Evolutionary conservation across 2,113 vertebrate species (phyloP).

Genomic region (Pteronura brasiliensis): DNA sequence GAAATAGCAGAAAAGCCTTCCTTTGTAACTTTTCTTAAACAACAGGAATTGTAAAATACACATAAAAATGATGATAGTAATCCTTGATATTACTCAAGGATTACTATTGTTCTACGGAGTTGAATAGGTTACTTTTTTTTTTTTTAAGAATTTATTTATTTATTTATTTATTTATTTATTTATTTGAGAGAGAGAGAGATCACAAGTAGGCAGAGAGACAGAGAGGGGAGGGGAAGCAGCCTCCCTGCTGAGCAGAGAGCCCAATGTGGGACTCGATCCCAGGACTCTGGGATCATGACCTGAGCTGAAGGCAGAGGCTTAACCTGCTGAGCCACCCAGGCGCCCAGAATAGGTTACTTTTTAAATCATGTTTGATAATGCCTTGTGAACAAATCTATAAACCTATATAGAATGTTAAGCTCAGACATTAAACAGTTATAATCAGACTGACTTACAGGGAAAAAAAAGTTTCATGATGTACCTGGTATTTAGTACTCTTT

Average conservation of each 20-base stretch:
- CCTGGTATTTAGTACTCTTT: not conserved
- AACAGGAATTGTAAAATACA: not conserved
- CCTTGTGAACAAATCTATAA: not conserved
- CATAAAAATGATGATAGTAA: not conserved
- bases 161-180: too few relatives aligned
- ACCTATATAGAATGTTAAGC: not conserved
- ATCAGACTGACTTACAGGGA: not conserved
- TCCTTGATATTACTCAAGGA: not conserved
- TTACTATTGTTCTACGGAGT: not conserved
- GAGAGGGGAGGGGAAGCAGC: too few relatives aligned
- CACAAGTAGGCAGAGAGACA: too few relatives aligned
- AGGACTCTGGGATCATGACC: too few relatives aligned
- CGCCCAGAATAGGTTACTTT: not conserved
- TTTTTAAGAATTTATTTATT: too few relatives aligned
- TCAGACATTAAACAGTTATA: not conserved
- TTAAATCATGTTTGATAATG: not conserved
- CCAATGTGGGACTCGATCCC: too few relatives aligned
- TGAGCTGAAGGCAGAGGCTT: too few relatives aligned
- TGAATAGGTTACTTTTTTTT: not conserved
- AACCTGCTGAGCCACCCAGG: too few relatives aligned
- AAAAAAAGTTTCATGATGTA: not conserved
- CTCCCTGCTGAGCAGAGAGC: too few relatives aligned
- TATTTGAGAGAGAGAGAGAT: too few relatives aligned
- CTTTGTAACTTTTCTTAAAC: not conserved
- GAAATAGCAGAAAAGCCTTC: not conserved